Base-by-base conservation (phyloP, 2,797 vertebrate genomes). In the Parauchenoglanis punctatus region DNA sequence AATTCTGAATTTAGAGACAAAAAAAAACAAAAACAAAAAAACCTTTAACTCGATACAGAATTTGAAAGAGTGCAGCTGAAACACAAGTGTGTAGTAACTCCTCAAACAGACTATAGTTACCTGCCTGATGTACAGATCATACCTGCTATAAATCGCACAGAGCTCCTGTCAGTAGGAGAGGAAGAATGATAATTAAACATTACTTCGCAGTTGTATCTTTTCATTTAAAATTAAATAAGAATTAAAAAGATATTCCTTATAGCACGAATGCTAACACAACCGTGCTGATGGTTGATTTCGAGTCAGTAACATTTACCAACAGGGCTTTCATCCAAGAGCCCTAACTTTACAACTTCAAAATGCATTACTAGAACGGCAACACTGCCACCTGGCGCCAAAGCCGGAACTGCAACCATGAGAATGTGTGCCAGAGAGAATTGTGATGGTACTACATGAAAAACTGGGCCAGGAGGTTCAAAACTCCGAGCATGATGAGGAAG, bases 381-480 rank as follows among this genome's bases (percentile, higher is more conserved):
- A 40, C 40, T 40, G 40, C 40, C 40, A 40, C 40, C 40, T 40
- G 40, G 40, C 40, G 40, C 40, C 40, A 40, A 40, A 40, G 40
- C 40, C 40, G 40, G 7, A 84, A 65, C 20, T 63, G 20, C 67
- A 59, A 35, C 72, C 63, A 28, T 28, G 35, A 18, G 20, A 8
- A 15, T 0, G 0, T 25, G 35, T 49, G 25, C 10, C 18, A 35
- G 59, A 46, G 18, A 81, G 10, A 35, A 49, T 31, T 1, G 35
- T 13, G 35, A 31, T 15, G 15, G 65, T 1, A 46, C 96, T 96
- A 99, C 96, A 98, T 96, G 91, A 98, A 95, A 92, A 99, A 98
- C 94, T 99, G 98, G 91, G 94, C 96, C 44, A 97, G 52, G 82
- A 99, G 90, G 93, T 99, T 99, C 91, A 95, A 96, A 58, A 97